Evolutionary conservation across 1,140 invertebrate genomes (phyloP), one percentile per base, ranked within the genome.

Genomic region (Drosophila eugracilis): DNA sequence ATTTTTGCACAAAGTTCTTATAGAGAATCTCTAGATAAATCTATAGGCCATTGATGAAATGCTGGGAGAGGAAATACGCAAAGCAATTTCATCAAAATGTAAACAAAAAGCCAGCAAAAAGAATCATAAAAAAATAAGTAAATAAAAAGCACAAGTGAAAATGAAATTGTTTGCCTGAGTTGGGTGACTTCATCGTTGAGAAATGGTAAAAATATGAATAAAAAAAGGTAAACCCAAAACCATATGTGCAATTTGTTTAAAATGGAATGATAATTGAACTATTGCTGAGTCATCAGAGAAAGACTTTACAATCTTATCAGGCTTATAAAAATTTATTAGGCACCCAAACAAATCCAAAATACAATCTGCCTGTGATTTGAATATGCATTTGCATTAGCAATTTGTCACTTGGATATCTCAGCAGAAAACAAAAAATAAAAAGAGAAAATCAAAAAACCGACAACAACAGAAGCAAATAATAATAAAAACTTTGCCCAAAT

Each of bases 401-500:
- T 75, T 66, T 75, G 75, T 85, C 74, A 81, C 49, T 79, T 17
- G 54, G 57, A 37, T 24, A 44, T 9, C 42, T 62, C 26, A 47
- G 5, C n/a, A n/a, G n/a, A n/a, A n/a, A n/a, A n/a, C n/a, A n/a
- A n/a, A n/a, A 37, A 57, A 71, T 50, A 45, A 63, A 37, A 49
- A 55, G 34, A 28, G 24, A 74, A 75, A 54, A 42, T 42, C 34
- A 39, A 54, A 42, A 12, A 34, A 32, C 53, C 30, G 39, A 28
- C 41, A 54, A 59, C 22, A 75, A 74, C 28, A 73, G 67, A 37
- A 72, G 57, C 60, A 53, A 86, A 67, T 48, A 66, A 77, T 53
- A 70, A 63, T 60, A 57, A 76, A 76, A 83, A 75, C 24, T 57
- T 80, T 89, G 79, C 53, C 78, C 75, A 90, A 89, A 91, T 91